These are phyloP conservation scores for Sisyra terminalis DNA, from an alignment of 2,888 invertebrate species.

Conservation along the genomic window DNA sequence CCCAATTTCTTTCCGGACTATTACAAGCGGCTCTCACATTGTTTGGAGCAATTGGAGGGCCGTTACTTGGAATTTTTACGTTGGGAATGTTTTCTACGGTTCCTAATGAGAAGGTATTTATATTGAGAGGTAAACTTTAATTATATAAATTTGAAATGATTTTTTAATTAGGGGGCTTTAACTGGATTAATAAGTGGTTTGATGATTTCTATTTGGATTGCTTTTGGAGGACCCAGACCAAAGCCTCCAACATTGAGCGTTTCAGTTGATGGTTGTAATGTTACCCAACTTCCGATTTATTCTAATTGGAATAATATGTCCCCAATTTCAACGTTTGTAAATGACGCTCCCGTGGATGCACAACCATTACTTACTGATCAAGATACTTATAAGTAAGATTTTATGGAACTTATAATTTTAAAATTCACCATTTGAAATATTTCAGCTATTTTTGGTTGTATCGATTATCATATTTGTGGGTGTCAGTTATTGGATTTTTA, in stretches of 20 bases:
- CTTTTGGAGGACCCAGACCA: slow-evolving; percentile 66
- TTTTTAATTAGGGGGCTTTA: slow-evolving; percentile 44
- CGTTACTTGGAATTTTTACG: slow-evolving; percentile 69
- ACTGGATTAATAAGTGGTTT: slow-evolving; percentile 47
- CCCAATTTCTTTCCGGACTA: slow-evolving; percentile 69
- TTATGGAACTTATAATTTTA: not conserved
- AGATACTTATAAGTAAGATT: not conserved
- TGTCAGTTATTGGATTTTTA: slow-evolving; percentile 36
- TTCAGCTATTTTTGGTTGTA: slow-evolving; percentile 43
- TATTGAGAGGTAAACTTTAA: too few relatives aligned
- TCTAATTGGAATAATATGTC: not conserved
- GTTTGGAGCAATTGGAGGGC: slow-evolving; percentile 78
- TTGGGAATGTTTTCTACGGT: slow-evolving; percentile 67
- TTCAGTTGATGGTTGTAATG: slow-evolving; percentile 37
- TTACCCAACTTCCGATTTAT: not conserved
- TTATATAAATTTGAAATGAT: too few relatives aligned
- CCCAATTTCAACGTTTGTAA: not conserved
- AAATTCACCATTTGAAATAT: not conserved
- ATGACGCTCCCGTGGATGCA: not conserved
- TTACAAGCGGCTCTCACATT: slow-evolving; percentile 75
- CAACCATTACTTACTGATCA: not conserved
- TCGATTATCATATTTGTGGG: slow-evolving; percentile 58
- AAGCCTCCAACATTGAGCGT: slow-evolving; percentile 35
- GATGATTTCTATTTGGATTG: slow-evolving; percentile 60
- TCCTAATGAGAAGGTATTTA: slow-evolving; percentile 47